These are phyloP conservation scores for Phoxinus dragarum DNA, from an alignment of 2,797 vertebrate genomes.

Conservation along the genomic window DNA sequence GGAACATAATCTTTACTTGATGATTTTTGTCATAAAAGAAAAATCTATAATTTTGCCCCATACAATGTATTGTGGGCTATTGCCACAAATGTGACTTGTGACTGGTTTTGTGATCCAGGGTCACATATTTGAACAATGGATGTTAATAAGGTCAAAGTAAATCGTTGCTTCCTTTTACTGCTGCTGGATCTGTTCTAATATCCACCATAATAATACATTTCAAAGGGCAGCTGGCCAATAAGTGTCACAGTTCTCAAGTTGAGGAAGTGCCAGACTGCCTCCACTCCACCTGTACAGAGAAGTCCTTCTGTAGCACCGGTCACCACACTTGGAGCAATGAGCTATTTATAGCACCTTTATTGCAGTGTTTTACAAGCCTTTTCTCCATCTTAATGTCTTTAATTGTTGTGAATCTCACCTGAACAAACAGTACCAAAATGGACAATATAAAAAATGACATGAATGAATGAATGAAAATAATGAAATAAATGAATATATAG, in stretches of 20 bases:
- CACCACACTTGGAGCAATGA: not conserved
- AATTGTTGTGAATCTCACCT: not conserved
- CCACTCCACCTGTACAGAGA: constrained; percentile 23
- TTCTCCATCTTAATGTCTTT: not conserved
- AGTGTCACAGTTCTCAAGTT: constrained; percentile 4
- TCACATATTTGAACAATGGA: not conserved
- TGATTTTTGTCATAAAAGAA: too few relatives aligned
- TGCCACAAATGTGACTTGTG: too few relatives aligned
- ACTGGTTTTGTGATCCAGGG: too few relatives aligned
- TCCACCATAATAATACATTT: constrained; percentile 3
- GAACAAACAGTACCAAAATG: not conserved
- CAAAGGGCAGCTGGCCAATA: constrained; percentile 28
- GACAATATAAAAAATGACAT: not conserved
- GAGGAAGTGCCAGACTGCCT: constrained; percentile 2
- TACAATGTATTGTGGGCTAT: too few relatives aligned
- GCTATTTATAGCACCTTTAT: constrained; percentile 1
- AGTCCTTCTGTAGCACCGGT: not conserved
- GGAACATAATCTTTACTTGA: too few relatives aligned
- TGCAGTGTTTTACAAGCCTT: not conserved
- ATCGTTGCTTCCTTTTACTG: not conserved
- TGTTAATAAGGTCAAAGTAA: not conserved
- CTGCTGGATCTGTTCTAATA: not conserved
- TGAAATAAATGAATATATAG: not conserved
- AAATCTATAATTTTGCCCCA: too few relatives aligned
- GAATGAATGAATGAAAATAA: not conserved